phyloP scores from a whole-genome alignment of 2,888 invertebrate genomes.

The Dione vanillae region DNA sequence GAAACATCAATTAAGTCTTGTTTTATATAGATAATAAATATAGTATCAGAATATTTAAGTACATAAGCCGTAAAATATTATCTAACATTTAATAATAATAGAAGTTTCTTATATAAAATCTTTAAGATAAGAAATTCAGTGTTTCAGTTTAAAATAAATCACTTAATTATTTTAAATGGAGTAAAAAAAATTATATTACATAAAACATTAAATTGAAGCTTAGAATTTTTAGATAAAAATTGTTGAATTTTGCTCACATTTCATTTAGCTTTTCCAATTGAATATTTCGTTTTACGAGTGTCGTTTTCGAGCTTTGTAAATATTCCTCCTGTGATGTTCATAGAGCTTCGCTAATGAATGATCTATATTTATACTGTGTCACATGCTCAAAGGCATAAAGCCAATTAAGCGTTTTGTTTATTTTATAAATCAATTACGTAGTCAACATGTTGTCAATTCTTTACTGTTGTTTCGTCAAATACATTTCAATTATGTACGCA shows the following conservation, averaged over 20 bases:
- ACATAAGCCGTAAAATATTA: too few species aligned
- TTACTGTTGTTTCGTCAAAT: neutral
- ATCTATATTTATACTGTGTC: slow-evolving; percentile 40
- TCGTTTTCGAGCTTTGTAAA: slow-evolving; percentile 35
- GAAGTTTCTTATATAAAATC: too few species aligned
- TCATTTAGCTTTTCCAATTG: slow-evolving; percentile 11
- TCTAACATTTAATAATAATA: too few species aligned
- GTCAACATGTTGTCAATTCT: neutral
- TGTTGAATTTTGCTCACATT: neutral
- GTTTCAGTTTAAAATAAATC: too few species aligned
- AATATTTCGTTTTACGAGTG: slow-evolving; percentile 25
- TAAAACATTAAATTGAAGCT: neutral
- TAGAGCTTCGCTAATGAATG: slow-evolving; percentile 42
- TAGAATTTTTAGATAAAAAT: neutral
- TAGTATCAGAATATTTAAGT: too few species aligned
- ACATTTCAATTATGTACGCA: too few species aligned
- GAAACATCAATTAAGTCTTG: neutral
- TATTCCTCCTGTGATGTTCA: slow-evolving; percentile 30
- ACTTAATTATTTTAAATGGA: too few species aligned
- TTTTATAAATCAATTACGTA: slow-evolving; percentile 26
- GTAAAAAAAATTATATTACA: too few species aligned
- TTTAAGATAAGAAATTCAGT: too few species aligned
- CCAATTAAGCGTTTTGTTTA: slow-evolving; percentile 43
- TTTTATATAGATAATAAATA: neutral
- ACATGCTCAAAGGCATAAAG: slow-evolving; percentile 35